These are phyloP conservation scores for Arenaria interpres DNA, from an alignment of 2,113 vertebrate species.

Conservation along the genomic window DNA sequence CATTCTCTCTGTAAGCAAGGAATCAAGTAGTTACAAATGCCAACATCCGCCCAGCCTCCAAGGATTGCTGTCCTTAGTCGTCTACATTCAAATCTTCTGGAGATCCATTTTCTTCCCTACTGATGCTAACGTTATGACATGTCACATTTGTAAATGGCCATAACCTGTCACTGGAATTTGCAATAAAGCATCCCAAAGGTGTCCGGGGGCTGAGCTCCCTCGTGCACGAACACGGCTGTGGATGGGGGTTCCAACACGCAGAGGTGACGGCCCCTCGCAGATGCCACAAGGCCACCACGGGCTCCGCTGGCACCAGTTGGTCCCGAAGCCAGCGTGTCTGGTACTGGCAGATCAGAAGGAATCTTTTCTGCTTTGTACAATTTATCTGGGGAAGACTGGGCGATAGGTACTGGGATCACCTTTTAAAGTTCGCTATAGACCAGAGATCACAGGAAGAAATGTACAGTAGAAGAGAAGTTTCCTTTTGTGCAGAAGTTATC, in stretches of 20 bases:
- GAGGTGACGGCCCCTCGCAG: background rate
- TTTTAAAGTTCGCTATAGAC: background rate
- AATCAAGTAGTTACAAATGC: background rate
- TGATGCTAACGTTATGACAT: fast-evolving
- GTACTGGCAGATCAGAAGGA: background rate
- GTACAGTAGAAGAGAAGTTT: background rate
- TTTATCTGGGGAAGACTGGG: background rate
- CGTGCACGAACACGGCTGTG: fast-evolving
- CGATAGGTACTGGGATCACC: background rate
- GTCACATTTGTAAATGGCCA: background rate
- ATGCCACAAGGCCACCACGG: fast-evolving
- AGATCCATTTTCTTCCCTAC: background rate
- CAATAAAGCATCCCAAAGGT: background rate
- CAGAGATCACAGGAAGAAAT: background rate
- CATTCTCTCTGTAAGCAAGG: background rate
- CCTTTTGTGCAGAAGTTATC: background rate
- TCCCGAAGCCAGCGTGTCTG: background rate
- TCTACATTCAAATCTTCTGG: background rate
- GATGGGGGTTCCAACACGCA: fast-evolving
- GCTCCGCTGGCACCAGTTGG: background rate
- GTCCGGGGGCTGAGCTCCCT: background rate
- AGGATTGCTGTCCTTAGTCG: background rate
- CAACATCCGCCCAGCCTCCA: background rate
- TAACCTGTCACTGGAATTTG: background rate
- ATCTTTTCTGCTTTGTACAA: background rate